Percentiles rank a stretch among this genome's conserved stretches.
These are phyloP conservation scores for Diprion similis DNA, from an alignment of 1,140 invertebrate genomes.

Conservation along the genomic window DNA sequence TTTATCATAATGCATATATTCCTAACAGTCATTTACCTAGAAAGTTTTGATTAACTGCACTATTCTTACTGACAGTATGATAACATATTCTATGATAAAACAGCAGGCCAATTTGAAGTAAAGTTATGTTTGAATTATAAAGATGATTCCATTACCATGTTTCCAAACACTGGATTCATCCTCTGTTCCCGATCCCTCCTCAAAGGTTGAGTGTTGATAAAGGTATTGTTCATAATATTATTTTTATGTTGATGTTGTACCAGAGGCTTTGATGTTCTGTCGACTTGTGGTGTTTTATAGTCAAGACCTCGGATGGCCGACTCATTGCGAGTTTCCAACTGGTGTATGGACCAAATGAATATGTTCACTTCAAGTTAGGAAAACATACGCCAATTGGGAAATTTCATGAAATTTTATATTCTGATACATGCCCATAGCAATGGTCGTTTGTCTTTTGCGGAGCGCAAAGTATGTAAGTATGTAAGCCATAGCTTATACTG, in stretches of 20 bases:
- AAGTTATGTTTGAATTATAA: slow-evolving; percentile 7
- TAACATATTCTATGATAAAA: no score
- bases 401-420: not conserved
- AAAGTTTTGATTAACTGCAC: no score
- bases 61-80: no score
- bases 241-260: slow-evolving; percentile 30
- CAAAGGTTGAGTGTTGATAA: slow-evolving; percentile 38
- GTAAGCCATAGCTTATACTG: not conserved
- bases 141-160: slow-evolving; percentile 58
- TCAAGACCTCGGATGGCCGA: slow-evolving; percentile 13
- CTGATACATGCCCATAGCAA: not conserved
- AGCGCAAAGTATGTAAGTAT: not conserved
- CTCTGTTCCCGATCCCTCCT: slow-evolving; percentile 56
- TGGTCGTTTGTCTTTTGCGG: not conserved
- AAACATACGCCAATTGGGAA: not conserved
- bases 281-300: slow-evolving; percentile 61
- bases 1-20: no score
- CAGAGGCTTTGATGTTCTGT: slow-evolving; percentile 69
- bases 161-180: slow-evolving; percentile 71
- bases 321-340: slow-evolving; percentile 43
- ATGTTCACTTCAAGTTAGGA: not conserved
- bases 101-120: no score
- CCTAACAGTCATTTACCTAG: no score
- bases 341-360: not conserved
- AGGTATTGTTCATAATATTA: slow-evolving; percentile 28